Base-by-base conservation (phyloP, 2,888 invertebrate genomes). In the Syrista parreyssii region DNA sequence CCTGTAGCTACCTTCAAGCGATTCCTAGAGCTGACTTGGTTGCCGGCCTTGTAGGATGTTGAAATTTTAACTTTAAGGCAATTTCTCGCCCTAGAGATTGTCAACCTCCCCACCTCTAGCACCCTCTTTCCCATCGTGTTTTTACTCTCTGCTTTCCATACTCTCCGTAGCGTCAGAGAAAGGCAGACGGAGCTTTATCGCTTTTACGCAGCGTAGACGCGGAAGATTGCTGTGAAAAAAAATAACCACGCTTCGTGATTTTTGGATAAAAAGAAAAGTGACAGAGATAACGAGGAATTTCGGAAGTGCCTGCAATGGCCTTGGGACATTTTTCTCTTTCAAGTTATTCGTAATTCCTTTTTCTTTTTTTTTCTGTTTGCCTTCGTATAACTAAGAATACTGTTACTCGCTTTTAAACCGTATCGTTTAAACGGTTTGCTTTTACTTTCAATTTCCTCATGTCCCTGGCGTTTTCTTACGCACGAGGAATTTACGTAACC, bases 321-420 rank as follows among this genome's bases (percentile, higher is more conserved):
- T 55, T 2, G 55, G 23, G 23, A 23, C 9, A 55, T 55, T 55
- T 55, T 55, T 55, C 55, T 36, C 55, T 23, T 68, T 33, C 30
- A 33, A 12, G 11, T 77, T n/a, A 40, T 69, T 77, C 75, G 33
- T n/a, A n/a, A 76, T 68, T 35, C 79, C 40, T 33, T 34, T 34
- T 80, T 75, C 55, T 15, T 78, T 77, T 73, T 74, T 68, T 68
- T 68, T 77, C 74, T 76, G 75, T 73, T 74, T 74, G 73, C 35
- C 77, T 68, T 68, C 75, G 30, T 32, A 34, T 75, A 79, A 68
- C 77, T 6, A 23, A 23, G 1, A 40, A 40, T 23, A 2, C 40
- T 40, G 15, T 40, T 40, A 23, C 23, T 23, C 6, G 15, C 40
- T 23, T 40, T 23, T 40, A 23, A 40, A 15, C 0, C 9, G 9